phyloP scores from a whole-genome alignment of 2,888 invertebrate genomes.

The Subacronicta megacephala region DNA sequence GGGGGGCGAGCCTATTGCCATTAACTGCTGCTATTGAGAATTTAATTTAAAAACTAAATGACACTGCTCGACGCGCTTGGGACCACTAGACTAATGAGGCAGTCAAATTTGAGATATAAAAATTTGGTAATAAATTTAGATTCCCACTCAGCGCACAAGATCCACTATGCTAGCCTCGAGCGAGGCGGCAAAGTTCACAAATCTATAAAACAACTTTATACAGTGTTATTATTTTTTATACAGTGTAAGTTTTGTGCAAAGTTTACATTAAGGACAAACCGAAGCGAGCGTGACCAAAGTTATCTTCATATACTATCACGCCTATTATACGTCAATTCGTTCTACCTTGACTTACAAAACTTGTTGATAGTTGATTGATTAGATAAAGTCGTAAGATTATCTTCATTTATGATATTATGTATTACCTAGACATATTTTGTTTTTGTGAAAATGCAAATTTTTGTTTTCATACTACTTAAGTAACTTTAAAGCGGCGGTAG shows the following conservation, averaged over 20 bases:
- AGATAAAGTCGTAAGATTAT: conserved; percentile 39
- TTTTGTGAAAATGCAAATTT: conserved; percentile 22
- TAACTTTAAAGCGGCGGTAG: no score
- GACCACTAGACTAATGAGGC: no score
- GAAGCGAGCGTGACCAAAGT: conserved; percentile 20
- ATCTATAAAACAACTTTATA: no score
- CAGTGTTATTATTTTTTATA: no score
- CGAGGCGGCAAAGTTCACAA: neutral
- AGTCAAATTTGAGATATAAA: no score
- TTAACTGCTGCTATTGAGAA: no score
- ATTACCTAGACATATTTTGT: conserved; percentile 10
- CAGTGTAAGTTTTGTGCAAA: neutral
- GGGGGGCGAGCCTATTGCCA: no score
- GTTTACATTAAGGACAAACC: neutral
- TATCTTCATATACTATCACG: conserved; percentile 20
- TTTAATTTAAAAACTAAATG: no score
- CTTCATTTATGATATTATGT: conserved; percentile 8
- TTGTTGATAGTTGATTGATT: conserved; percentile 48
- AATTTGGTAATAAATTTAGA: neutral
- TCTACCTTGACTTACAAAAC: conserved; percentile 59
- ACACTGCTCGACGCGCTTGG: no score
- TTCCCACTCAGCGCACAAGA: neutral
- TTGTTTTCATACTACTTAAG: no score
- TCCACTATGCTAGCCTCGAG: neutral
- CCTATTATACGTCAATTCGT: conserved; percentile 13